Evolutionary conservation across 92 coral and sea anemone species (phyloP), one percentile per base, ranked within the genome.

Genomic region (Chrysogorgia sp.): DNA sequence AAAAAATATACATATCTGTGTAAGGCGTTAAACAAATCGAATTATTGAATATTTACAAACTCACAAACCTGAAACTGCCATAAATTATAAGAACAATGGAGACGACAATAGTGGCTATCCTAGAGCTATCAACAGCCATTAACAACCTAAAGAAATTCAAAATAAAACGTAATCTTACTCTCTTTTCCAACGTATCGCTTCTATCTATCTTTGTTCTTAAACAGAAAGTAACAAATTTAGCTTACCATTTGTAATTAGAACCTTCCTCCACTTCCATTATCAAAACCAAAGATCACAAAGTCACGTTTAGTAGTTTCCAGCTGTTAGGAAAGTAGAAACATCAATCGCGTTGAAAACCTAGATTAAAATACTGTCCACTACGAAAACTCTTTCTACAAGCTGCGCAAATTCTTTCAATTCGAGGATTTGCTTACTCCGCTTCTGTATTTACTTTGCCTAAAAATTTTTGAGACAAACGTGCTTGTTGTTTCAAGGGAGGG

Each of bases 51-150:
- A 19, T 58, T 19, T 19, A 25, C n/a, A n/a, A n/a, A n/a, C n/a
- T n/a, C n/a, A 12, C 84, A 58, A 34, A 96, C 99, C 99, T 91
- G 57, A 96, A 96, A 67, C 99, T 91, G 35, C 99, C 99, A 34
- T 91, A 96, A 10, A 96, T 87, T 21, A 96, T 96, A 41, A 96
- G 93, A 10, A 96, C 84, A 52, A 96, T 84, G 0, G 99, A 96
- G 58, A 96, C 87, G 31, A 91, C 72, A 41, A 96, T 84, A 7
- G 99, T 96, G 26, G 92, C 64, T 41, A 96, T 79, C 79, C 99
- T 80, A 3, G 99, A 96, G 58, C 96, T 89, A 64, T 96, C 99
- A 19, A 90, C 81, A 62, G 88, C 74, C 82, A 88, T 87, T 60
- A 87, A 88, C 41, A 90, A 74, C 99, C 99, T 96, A 67, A 14